Percentiles rank a stretch among this genome's conserved stretches.
Evolutionary conservation across 1,140 invertebrate species (phyloP).

Genomic region (Pogonomyrmex californicus): DNA sequence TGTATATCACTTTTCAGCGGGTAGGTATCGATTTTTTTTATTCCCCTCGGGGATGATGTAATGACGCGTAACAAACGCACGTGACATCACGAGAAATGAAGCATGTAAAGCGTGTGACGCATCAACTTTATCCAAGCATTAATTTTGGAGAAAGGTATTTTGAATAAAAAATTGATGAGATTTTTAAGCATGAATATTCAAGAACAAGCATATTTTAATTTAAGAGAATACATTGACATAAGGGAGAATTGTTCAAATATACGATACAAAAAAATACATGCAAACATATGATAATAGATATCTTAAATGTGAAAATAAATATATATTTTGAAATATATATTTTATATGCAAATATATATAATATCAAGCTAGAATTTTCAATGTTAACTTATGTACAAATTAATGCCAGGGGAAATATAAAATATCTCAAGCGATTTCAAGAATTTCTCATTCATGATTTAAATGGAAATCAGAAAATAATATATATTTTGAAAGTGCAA

Average conservation of each 20-base stretch:
- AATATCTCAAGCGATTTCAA: no score
- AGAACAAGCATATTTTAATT: background rate
- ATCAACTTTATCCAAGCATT: constrained; percentile 23
- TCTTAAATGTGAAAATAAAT: no score
- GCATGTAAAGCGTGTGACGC: background rate
- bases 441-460: background rate
- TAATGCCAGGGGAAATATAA: no score
- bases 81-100: background rate
- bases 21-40: constrained; percentile 43
- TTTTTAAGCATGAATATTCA: background rate
- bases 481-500: no score
- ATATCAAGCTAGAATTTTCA: no score
- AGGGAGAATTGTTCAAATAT: no score
- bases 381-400: no score
- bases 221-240: background rate
- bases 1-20: constrained; percentile 27
- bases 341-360: no score
- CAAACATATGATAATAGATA: no score
- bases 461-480: no score
- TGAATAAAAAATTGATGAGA: constrained; percentile 8
- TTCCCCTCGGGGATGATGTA: background rate
- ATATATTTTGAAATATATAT: no score
- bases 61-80: constrained; percentile 23
- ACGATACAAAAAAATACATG: no score
- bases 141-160: background rate